Percentiles rank a stretch among this genome's conserved stretches.
Conservation (phyloP, 1,140 invertebrate species). For the Pachyrhynchus sulphureomaculatus region DNA sequence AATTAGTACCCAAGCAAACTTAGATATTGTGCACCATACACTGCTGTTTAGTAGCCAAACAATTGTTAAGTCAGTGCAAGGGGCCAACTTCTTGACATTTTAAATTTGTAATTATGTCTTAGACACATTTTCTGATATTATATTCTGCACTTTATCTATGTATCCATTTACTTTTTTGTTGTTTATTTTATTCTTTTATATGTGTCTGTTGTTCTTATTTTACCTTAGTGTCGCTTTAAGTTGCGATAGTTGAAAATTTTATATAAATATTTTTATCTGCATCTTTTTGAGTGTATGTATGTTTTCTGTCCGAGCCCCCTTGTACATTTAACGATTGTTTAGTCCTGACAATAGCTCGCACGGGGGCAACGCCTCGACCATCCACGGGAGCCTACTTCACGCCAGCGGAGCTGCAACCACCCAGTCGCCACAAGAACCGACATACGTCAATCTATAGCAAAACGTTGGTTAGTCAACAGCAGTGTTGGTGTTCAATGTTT, state of each 20-base stretch:
- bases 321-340: conserved; percentile 52
- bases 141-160: conserved; percentile 34
- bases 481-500: conserved; percentile 50
- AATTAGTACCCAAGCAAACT: conserved; percentile 50
- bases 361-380: conserved; percentile 60
- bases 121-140: conserved; percentile 57
- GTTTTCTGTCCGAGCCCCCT: conserved; percentile 36
- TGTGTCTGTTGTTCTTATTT: conserved; percentile 31
- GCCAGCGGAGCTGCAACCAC: conserved; percentile 57
- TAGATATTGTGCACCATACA: conserved; percentile 49
- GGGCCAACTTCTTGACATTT: conserved; percentile 38
- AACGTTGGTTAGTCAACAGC: conserved; percentile 67
- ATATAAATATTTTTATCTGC: conserved; percentile 22
- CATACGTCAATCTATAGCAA: conserved; percentile 91
- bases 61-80: conserved; percentile 50
- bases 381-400: conserved; percentile 55
- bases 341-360: conserved; percentile 60
- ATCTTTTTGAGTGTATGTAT: conserved; percentile 27
- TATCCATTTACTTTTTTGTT: conserved; percentile 29
- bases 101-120: conserved; percentile 14
- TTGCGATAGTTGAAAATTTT: conserved; percentile 25
- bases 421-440: conserved; percentile 84
- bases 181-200: conserved; percentile 28
- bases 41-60: conserved; percentile 47
- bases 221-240: conserved; percentile 29